Conservation (phyloP, 92 coral and sea anemone species). For the Phenganax stokvisi region DNA sequence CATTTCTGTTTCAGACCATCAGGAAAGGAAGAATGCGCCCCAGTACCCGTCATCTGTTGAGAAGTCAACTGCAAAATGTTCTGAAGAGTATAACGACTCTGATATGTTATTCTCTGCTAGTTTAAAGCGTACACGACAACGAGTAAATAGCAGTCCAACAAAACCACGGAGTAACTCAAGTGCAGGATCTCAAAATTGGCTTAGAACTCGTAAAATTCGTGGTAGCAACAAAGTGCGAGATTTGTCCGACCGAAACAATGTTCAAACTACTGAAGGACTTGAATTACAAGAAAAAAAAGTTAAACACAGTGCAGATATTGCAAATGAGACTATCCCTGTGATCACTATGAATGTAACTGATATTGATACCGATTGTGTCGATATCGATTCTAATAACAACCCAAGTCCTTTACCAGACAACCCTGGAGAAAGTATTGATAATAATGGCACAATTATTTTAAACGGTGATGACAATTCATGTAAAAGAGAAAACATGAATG, state of each 20-base stretch:
- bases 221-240: slow-evolving; percentile 55
- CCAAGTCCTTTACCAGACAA: neutral
- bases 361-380: neutral
- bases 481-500: neutral
- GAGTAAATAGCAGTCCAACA: slow-evolving; percentile 78
- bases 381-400: slow-evolving; percentile 3
- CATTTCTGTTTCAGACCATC: no score
- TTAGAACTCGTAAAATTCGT: slow-evolving; percentile 34
- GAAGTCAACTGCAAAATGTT: no score
- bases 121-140: slow-evolving; percentile 13
- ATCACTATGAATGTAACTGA: slow-evolving; percentile 56
- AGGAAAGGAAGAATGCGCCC: no score
- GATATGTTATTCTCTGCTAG: slow-evolving; percentile 36
- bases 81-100: slow-evolving; percentile 43
- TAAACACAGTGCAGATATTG: slow-evolving; percentile 47
- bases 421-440: neutral
- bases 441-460: neutral
- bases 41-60: no score
- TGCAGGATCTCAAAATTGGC: slow-evolving; percentile 18
- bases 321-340: slow-evolving; percentile 41
- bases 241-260: slow-evolving; percentile 58
- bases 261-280: neutral
- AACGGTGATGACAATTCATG: neutral
- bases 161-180: slow-evolving; percentile 56
- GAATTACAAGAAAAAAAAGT: neutral